A percentile compares a stretch with the other conserved stretches of the same genome.
Conservation (phyloP, 2,113 vertebrate genomes). For the Promerops cafer region DNA sequence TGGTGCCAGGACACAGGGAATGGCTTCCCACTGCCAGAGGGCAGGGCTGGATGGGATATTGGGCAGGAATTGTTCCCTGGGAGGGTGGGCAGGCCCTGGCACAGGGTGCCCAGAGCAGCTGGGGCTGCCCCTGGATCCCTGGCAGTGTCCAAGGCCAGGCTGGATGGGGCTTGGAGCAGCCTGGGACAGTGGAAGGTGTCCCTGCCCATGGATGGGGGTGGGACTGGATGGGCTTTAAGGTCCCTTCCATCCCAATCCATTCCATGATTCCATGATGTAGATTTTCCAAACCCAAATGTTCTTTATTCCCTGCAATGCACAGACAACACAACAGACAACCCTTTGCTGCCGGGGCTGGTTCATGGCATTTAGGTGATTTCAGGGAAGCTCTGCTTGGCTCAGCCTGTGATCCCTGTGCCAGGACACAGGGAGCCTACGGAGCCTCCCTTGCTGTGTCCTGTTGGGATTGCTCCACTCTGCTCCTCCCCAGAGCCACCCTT, state of each 20-base stretch:
- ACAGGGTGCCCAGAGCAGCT: not conserved
- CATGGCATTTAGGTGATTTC: not conserved
- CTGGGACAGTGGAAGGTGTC: not conserved
- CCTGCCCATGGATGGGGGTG: not conserved
- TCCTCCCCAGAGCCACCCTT: not conserved
- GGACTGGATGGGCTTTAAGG: fast-evolving
- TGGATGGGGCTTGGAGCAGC: not conserved
- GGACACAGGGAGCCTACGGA: not conserved
- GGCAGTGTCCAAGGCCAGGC: not conserved
- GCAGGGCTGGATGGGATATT: not conserved
- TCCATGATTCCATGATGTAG: not conserved
- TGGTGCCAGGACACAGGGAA: not conserved
- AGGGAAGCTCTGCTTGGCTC: not conserved
- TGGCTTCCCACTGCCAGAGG: not conserved
- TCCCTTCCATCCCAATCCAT: not conserved
- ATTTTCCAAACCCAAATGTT: not conserved
- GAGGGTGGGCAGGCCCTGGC: not conserved
- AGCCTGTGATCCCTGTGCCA: not conserved
- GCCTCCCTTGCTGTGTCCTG: not conserved
- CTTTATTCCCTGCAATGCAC: not conserved
- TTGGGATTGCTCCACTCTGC: not conserved
- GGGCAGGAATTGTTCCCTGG: not conserved
- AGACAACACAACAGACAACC: no score
- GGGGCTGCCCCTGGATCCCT: not conserved
- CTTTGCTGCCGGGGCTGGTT: not conserved